phyloP scores from a whole-genome alignment of 2,113 vertebrate species.

The Pogona vitticeps region DNA sequence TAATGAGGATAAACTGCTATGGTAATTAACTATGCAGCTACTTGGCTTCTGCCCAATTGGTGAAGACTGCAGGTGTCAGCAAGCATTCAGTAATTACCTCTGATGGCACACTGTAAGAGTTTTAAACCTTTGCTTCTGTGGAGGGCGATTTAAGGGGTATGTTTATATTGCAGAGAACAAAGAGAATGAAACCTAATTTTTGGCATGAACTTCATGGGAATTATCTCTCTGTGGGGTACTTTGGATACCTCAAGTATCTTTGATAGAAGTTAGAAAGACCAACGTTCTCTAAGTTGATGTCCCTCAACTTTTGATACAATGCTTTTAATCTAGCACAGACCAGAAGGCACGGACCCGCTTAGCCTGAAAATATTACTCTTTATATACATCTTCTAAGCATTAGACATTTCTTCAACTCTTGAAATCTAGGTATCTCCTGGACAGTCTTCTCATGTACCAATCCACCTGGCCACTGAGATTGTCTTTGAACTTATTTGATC shows the following conservation, averaged over 20 bases:
- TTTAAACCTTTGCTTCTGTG: not conserved
- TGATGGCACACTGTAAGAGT: slow-evolving; percentile 43
- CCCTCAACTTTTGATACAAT: not conserved
- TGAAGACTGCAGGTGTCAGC: slow-evolving; percentile 48
- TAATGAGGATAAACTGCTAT: slow-evolving; percentile 62
- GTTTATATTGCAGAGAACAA: not conserved
- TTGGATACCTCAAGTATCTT: not conserved
- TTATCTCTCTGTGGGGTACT: not conserved
- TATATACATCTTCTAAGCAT: no score
- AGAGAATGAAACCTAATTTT: not conserved
- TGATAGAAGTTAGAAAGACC: not conserved
- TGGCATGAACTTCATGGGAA: not conserved
- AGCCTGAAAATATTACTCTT: no score
- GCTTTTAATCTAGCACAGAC: not conserved
- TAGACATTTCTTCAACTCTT: no score
- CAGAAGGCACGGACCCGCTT: not conserved
- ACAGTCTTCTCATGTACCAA: no score
- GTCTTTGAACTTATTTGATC: no score
- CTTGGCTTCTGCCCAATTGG: slow-evolving; percentile 40
- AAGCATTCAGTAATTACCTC: slow-evolving; percentile 51
- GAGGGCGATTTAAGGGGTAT: slow-evolving; percentile 26
- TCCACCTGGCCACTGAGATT: no score
- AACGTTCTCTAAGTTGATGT: not conserved
- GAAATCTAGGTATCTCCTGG: no score
- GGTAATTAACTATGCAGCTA: slow-evolving; percentile 58